A percentile compares a stretch with the other conserved stretches of the same genome.
Evolutionary conservation across 2,113 vertebrate genomes (phyloP).

Genomic region (Isurus oxyrinchus): DNA sequence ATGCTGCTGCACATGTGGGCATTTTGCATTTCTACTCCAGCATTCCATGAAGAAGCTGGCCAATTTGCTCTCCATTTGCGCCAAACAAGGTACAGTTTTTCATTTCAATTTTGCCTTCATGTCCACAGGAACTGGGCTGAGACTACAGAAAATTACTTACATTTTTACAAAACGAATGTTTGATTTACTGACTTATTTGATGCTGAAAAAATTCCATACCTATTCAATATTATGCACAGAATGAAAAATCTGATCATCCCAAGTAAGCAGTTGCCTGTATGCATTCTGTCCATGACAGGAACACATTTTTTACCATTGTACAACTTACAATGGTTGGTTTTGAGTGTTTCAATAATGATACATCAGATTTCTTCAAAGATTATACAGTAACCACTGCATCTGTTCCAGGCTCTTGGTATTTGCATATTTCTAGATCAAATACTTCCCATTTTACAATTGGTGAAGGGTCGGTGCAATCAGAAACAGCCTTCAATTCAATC

Average conservation of each 20-base stretch:
- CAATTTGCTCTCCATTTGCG: background rate
- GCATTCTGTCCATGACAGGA: too few relatives aligned
- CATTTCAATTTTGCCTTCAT: background rate
- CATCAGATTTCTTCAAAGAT: background rate
- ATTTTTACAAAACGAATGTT: background rate
- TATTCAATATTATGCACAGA: background rate
- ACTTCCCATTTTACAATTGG: background rate
- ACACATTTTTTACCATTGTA: background rate
- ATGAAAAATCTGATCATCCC: background rate
- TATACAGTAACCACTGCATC: background rate
- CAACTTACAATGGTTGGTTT: background rate
- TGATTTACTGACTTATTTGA: background rate
- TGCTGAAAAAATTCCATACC: background rate
- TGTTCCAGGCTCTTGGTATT: background rate
- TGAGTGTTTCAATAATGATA: background rate
- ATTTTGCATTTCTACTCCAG: background rate
- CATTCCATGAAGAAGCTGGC: background rate
- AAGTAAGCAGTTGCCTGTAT: background rate
- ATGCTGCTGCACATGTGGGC: background rate
- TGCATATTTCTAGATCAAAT: background rate
- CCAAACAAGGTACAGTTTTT: background rate
- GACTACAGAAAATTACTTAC: background rate
- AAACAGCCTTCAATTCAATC: background rate
- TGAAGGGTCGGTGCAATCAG: background rate
- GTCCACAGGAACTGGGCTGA: background rate